These are phyloP conservation scores for Chloropsis hardwickii DNA, from an alignment of 2,113 vertebrate genomes.

Conservation along the genomic window DNA sequence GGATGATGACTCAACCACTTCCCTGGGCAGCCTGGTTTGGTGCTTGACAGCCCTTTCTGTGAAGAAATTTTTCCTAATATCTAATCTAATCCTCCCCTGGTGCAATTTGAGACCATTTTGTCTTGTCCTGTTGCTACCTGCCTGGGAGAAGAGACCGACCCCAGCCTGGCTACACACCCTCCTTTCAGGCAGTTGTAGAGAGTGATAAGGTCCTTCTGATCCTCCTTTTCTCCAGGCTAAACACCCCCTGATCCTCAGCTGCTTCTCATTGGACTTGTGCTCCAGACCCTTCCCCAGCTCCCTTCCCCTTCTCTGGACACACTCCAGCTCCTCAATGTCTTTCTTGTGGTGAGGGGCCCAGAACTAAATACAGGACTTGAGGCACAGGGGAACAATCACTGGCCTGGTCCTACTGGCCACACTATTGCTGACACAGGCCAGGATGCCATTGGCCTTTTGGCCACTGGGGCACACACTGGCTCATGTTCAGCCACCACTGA, in stretches of 20 bases:
- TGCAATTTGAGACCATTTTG: background rate
- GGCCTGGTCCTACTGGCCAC: background rate
- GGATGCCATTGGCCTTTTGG: background rate
- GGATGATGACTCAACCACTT: background rate
- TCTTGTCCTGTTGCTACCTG: background rate
- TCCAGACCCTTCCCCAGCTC: background rate
- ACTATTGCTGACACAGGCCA: background rate
- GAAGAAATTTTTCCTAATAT: background rate
- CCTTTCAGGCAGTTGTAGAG: background rate
- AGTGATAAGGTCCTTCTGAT: accelerated
- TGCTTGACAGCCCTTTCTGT: background rate
- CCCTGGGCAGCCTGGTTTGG: background rate
- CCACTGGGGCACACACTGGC: background rate
- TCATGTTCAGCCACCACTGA: accelerated
- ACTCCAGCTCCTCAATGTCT: accelerated
- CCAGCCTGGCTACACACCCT: background rate
- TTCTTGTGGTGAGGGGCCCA: background rate
- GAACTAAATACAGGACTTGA: background rate
- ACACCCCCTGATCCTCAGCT: background rate
- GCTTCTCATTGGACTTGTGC: background rate
- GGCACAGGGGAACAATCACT: accelerated
- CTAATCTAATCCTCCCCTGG: background rate
- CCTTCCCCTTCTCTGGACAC: accelerated
- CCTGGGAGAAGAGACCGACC: background rate
- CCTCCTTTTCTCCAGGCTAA: background rate